phyloP scores from a whole-genome alignment of 2,113 vertebrate species.

The Scophthalmus maximus region DNA sequence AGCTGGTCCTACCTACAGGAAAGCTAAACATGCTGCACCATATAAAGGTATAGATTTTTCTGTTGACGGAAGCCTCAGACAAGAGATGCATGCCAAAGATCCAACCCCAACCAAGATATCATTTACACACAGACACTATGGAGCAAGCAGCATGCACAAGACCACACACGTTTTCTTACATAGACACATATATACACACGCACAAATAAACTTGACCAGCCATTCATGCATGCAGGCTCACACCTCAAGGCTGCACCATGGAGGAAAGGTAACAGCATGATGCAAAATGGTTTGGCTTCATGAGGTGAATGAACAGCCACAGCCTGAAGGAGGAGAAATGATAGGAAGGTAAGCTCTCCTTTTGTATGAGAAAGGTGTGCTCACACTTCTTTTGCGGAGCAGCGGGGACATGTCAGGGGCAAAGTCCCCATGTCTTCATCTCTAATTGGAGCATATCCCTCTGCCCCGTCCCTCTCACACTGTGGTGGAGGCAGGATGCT shows the following conservation, averaged over 20 bases:
- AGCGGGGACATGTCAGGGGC: constrained; percentile 68
- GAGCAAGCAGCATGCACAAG: constrained; percentile 23
- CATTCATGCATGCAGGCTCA: constrained; percentile 35
- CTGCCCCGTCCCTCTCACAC: constrained; percentile 63
- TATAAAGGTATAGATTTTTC: constrained; percentile 62
- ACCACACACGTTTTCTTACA: constrained; percentile 25
- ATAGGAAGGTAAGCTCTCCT: constrained; percentile 35
- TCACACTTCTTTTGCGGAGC: constrained; percentile 58
- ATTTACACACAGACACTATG: constrained; percentile 37
- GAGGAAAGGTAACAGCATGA: constrained; percentile 58
- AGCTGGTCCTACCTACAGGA: constrained; percentile 43
- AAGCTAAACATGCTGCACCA: constrained; percentile 47
- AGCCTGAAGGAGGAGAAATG: constrained; percentile 48
- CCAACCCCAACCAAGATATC: constrained; percentile 9
- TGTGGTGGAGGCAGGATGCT: constrained; percentile 60
- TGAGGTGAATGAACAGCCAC: constrained; percentile 59
- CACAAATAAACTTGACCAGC: constrained; percentile 40
- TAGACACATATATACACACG: not conserved
- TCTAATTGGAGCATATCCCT: constrained; percentile 74
- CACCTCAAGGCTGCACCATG: constrained; percentile 18
- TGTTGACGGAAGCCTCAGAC: constrained; percentile 58
- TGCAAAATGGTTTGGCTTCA: constrained; percentile 64
- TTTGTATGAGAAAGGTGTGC: constrained; percentile 54
- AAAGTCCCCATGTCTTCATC: constrained; percentile 69
- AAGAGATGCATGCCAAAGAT: constrained; percentile 71